These are phyloP conservation scores for Lissonota sp. DNA, from an alignment of 2,888 invertebrate genomes.

Conservation along the genomic window DNA sequence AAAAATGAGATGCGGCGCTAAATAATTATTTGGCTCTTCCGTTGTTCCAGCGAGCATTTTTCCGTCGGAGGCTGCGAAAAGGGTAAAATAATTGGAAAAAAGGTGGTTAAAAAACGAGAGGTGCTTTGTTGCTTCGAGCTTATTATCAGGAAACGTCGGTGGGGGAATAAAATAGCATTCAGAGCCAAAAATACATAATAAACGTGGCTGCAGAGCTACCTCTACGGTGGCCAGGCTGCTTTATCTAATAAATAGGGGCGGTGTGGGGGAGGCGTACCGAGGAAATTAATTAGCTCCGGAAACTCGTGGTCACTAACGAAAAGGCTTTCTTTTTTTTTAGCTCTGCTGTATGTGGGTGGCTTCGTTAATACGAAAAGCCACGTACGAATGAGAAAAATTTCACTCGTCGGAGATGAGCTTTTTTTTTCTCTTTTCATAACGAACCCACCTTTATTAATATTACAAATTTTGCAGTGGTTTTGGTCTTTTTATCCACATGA, in stretches of 20 bases:
- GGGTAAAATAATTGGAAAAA: neutral
- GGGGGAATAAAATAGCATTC: neutral
- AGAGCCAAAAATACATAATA: slow-evolving; percentile 54
- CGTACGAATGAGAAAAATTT: slow-evolving; percentile 32
- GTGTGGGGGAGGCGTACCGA: slow-evolving; percentile 21
- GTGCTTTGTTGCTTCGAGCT: slow-evolving; percentile 4
- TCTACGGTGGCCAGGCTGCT: neutral
- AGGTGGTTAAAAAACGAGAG: slow-evolving; percentile 8
- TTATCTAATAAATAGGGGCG: slow-evolving; percentile 23
- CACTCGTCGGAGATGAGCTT: slow-evolving; percentile 17
- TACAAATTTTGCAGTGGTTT: slow-evolving; percentile 28
- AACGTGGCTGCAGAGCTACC: slow-evolving; percentile 31
- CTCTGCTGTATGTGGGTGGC: slow-evolving; percentile 11
- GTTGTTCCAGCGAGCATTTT: too few relatives aligned
- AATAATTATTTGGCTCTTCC: too few relatives aligned
- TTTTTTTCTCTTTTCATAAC: slow-evolving; percentile 29
- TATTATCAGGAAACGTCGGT: slow-evolving; percentile 15
- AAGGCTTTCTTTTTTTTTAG: slow-evolving; percentile 28
- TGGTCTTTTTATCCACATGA: neutral
- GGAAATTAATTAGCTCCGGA: slow-evolving; percentile 61
- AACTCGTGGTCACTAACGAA: slow-evolving; percentile 48
- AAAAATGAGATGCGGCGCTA: neutral
- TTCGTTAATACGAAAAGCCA: slow-evolving; percentile 26
- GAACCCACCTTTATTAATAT: slow-evolving; percentile 33
- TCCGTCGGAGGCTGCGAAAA: neutral